Percentiles rank a stretch among this genome's conserved stretches.
Conservation (phyloP, 2,797 vertebrate species). For the Dendrocincla tyrannina region DNA sequence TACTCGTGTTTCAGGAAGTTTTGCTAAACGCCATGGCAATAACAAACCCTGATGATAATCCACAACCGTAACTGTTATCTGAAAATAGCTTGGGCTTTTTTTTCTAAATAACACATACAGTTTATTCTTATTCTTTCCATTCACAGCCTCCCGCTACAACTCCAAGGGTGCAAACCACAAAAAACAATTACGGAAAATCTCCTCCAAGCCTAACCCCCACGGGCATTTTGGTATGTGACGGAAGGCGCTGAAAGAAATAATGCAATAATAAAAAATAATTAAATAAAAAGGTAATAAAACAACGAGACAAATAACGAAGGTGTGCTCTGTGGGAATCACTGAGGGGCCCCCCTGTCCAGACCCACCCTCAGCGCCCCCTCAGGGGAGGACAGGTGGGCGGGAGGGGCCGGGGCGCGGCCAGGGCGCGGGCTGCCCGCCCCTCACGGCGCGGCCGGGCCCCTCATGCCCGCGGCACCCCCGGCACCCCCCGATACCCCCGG, state of each 20-base stretch:
- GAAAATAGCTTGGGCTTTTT: background rate
- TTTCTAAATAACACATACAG: background rate
- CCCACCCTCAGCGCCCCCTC: background rate
- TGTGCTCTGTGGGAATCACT: fast-evolving
- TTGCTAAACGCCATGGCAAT: background rate
- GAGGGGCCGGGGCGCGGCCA: background rate
- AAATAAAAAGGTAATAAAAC: background rate
- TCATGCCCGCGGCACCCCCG: background rate
- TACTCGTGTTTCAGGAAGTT: background rate
- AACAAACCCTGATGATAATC: background rate
- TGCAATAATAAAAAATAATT: background rate
- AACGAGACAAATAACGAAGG: background rate
- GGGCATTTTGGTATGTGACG: background rate
- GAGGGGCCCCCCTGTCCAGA: background rate
- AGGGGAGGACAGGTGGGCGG: background rate
- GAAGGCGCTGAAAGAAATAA: background rate
- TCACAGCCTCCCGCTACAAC: background rate
- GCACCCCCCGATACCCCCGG: no score
- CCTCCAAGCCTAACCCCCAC: background rate
- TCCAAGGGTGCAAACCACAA: background rate
- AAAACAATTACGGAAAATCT: background rate
- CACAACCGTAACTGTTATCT: fast-evolving
- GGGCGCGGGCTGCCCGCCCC: conserved; percentile 4
- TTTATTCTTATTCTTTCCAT: background rate
- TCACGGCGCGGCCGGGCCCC: background rate